Base-by-base conservation (phyloP, 1,140 invertebrate species). In the Trachymyrmex septentrionalis region DNA sequence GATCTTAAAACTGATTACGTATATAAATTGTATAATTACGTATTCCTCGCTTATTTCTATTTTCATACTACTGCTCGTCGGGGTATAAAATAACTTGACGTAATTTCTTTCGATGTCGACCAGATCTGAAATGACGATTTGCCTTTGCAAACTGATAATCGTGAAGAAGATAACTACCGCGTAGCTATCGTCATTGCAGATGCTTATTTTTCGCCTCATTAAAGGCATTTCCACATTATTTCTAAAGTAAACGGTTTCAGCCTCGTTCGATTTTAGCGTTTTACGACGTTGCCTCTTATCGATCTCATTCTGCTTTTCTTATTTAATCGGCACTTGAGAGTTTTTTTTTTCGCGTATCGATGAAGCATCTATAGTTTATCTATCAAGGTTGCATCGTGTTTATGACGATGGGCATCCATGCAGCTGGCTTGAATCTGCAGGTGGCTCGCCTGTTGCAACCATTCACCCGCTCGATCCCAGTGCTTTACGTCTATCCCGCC, bases 371-470 rank as follows among this genome's bases (percentile, higher is more conserved):
- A 63, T 50, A 73, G 69, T 84, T 63, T 48, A 61, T 61, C 53
- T 81, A 73, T 84, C 80, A 75, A 84, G 69, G 55, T 61, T 84
- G 44, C 80, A 24, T 34, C 69, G 69, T 61, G 38, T 84, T 84
- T 73, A 84, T 75, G 69, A 84, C 69, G 80, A 82, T 57, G 55
- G 55, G 53, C 53, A 82, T 44, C 53, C 80, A 10, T 53, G 78
- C 80, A 82, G 80, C 67, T 53, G 80, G 80, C 80, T 75, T 48
- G 80, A 84, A 73, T 84, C 69, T 75, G 80, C 80, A 84, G 80
- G 80, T 84, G 80, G 69, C 80, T 84, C 80, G 80, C 69, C 69
- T 84, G 80, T 84, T 84, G 80, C 80, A 84, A 73, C 69, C 38
- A 30, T 84, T 84, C 38, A 57, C 14, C 50, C 30, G 67, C 66